These are phyloP conservation scores for Nemurella pictetii DNA, from an alignment of 2,888 invertebrate species.

Conservation along the genomic window DNA sequence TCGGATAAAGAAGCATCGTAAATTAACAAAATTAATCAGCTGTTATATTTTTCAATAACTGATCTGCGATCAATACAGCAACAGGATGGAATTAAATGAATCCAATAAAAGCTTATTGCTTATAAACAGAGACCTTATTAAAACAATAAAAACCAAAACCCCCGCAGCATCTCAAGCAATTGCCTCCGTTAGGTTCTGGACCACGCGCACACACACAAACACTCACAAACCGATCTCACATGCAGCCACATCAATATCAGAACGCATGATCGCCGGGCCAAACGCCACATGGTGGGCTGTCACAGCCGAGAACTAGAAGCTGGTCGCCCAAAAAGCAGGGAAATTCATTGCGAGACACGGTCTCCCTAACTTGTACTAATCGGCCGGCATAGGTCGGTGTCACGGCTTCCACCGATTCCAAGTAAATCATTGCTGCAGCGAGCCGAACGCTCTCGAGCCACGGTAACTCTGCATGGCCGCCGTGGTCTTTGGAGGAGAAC, in stretches of 20 bases:
- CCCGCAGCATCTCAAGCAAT: background rate
- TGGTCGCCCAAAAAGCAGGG: background rate
- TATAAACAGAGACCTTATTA: background rate
- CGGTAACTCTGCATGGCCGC: background rate
- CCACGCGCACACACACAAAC: background rate
- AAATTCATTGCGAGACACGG: conserved; percentile 22
- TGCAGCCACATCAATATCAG: too few species aligned
- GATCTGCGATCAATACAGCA: too few species aligned
- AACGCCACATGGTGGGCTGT: too few species aligned
- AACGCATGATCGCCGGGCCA: too few species aligned
- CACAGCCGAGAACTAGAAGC: background rate
- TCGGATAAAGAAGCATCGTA: too few species aligned
- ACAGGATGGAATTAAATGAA: too few species aligned
- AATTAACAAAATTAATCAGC: too few species aligned
- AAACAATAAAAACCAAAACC: background rate
- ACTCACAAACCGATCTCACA: background rate
- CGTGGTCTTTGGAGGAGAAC: conserved; percentile 12
- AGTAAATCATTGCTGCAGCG: conserved; percentile 4
- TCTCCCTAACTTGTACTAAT: conserved; percentile 34
- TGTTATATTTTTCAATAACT: too few species aligned
- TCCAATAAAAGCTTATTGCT: too few species aligned
- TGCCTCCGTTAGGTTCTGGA: background rate
- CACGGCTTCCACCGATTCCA: conserved; percentile 1
- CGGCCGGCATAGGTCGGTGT: conserved; percentile 37
- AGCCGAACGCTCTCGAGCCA: background rate